Percentiles rank a stretch among this genome's conserved stretches.
phyloP scores from a whole-genome alignment of 2,888 invertebrate species.

The Nipponacmea schrenckii region DNA sequence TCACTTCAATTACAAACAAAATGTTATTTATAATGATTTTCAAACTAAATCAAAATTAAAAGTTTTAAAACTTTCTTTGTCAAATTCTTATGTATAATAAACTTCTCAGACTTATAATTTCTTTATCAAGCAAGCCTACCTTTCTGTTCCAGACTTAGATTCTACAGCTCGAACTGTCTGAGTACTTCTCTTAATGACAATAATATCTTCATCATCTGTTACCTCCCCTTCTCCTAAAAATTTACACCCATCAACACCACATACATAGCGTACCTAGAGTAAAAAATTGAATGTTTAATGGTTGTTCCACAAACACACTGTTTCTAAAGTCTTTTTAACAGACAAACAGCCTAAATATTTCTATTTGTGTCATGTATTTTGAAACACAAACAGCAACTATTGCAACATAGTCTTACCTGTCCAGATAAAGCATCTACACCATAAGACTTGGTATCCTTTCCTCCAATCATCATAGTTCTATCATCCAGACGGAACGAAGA shows the following conservation, averaged over 20 bases:
- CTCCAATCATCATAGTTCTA: constrained; percentile 73
- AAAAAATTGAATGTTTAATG: neutral
- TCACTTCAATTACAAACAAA: too few relatives aligned
- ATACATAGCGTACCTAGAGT: constrained; percentile 57
- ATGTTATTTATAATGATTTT: too few relatives aligned
- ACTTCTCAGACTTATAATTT: too few relatives aligned
- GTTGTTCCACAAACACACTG: neutral
- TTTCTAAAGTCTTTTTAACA: neutral
- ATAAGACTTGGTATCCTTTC: constrained; percentile 86
- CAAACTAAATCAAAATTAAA: too few relatives aligned
- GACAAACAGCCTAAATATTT: too few relatives aligned
- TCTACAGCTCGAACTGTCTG: constrained; percentile 92
- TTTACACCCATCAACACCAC: constrained; percentile 58
- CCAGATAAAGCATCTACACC: constrained; percentile 84
- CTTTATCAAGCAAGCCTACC: constrained; percentile 69
- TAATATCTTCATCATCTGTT: constrained; percentile 71
- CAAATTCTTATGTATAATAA: too few relatives aligned
- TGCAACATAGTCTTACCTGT: constrained; percentile 45
- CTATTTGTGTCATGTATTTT: neutral
- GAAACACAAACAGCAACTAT: neutral
- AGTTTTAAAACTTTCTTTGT: too few relatives aligned
- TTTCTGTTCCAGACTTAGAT: constrained; percentile 84
- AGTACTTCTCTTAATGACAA: constrained; percentile 84
- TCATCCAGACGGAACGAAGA: constrained; percentile 80
- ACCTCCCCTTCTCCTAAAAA: constrained; percentile 40